Evolutionary conservation across 2,888 invertebrate genomes (phyloP), one percentile per base, ranked within the genome.

Genomic region (Ceraclea dissimilis): DNA sequence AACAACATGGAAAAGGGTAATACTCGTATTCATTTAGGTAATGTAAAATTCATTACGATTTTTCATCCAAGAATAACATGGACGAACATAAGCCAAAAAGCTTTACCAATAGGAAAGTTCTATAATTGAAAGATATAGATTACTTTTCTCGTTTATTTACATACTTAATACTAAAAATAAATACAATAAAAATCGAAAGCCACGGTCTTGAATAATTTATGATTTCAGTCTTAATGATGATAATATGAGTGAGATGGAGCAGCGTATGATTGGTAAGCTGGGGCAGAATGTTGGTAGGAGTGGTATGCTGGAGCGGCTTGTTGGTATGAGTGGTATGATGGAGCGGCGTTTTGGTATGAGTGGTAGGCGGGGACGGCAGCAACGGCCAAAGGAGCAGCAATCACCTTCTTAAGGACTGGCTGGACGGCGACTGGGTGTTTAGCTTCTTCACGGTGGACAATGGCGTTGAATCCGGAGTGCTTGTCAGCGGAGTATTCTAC

Each of bases 401-500:
- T 54, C 21, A 56, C 59, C 55, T 59, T 39, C 46, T 46, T 60
- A n/a, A 59, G 20, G 22, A 61, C 34, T 22, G 57, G 59, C 47
- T 57, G 57, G 54, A 49, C 34, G 13, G 51, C 57, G 20, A 59
- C 59, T 54, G 57, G 56, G 59, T 62, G 60, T 56, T 56, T 57
- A 49, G 46, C 46, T 34, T 64, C 68, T 62, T 77, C 75, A 64
- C 75, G 75, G 34, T 72, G 71, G 17, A 76, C 76, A 57, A 68
- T 64, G 31, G 77, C 76, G 67, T 74, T 75, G 70, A 76, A 77
- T 46, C 77, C 77, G 65, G 72, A 65, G 58, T 66, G 70, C 51
- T 70, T 68, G 66, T 76, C 75, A 19, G 75, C 66, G 64, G 73
- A 71, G 70, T 76, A 76, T 57, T 75, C 74, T 4, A 76, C 76